Percentiles rank a stretch among this genome's conserved stretches.
Conservation (phyloP, 2,797 vertebrate genomes). For the Oceanodroma leucorhoa region DNA sequence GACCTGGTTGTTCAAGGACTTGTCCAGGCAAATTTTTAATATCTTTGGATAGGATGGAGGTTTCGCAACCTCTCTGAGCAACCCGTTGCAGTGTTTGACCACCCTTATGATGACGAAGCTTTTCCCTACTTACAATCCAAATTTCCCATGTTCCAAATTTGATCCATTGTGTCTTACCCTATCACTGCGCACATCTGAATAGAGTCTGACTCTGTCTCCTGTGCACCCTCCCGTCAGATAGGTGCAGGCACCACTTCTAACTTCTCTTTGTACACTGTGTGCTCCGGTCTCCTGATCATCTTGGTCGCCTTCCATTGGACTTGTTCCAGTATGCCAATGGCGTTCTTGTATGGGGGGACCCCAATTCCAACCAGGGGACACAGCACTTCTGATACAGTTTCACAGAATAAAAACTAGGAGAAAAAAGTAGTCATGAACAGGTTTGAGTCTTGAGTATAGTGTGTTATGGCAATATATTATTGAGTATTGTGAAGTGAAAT, state of each 20-base stretch:
- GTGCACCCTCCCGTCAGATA: not conserved
- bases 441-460: not conserved
- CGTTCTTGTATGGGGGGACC: fast-evolving
- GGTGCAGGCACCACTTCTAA: not conserved
- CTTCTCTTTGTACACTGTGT: not conserved
- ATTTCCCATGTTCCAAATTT: not conserved
- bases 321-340: not conserved
- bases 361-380: not conserved
- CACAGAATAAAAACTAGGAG: not conserved
- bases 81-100: not conserved
- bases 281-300: not conserved
- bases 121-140: not conserved
- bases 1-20: not conserved
- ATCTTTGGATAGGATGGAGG: not conserved
- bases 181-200: not conserved
- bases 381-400: not conserved
- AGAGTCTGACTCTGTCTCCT: not conserved
- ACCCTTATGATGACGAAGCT: not conserved
- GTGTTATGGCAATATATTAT: not conserved
- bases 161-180: fast-evolving
- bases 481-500: not conserved
- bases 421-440: not conserved
- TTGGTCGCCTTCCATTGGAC: not conserved
- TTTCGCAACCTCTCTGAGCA: not conserved
- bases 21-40: not conserved